These are phyloP conservation scores for Argopecten irradians DNA, from an alignment of 1,140 invertebrate genomes.

Conservation along the genomic window DNA sequence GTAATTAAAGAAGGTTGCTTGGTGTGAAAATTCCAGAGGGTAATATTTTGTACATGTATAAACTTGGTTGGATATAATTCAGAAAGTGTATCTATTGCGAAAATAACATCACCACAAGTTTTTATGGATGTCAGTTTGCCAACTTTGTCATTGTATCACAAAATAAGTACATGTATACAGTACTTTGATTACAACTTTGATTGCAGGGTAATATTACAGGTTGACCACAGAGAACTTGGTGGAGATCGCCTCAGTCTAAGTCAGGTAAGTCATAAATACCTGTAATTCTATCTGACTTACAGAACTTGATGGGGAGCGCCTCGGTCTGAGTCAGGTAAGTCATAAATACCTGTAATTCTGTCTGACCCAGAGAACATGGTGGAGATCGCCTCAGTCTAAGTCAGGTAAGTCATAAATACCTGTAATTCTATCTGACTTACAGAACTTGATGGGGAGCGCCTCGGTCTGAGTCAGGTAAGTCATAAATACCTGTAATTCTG, in stretches of 20 bases:
- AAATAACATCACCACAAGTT: too few species aligned
- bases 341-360: not conserved
- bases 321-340: conserved; percentile 56
- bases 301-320: conserved; percentile 58
- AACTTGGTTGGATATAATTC: too few species aligned
- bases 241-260: conserved; percentile 56
- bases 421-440: not conserved
- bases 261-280: conserved; percentile 45
- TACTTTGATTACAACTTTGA: too few species aligned
- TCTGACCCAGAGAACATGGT: not conserved
- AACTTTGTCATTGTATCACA: too few species aligned
- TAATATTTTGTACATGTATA: too few species aligned
- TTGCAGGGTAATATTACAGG: conserved; percentile 58
- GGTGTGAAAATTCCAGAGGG: too few species aligned
- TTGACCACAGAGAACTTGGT: conserved; percentile 60
- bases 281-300: conserved; percentile 57
- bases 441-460: not conserved
- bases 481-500: not conserved
- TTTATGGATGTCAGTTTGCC: too few species aligned
- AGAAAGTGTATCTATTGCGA: too few species aligned
- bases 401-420: not conserved
- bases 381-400: not conserved
- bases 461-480: not conserved
- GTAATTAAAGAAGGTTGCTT: too few species aligned
- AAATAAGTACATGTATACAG: too few species aligned